Base-by-base conservation (phyloP, 2,888 invertebrate species). In the Anthrax anthrax region DNA sequence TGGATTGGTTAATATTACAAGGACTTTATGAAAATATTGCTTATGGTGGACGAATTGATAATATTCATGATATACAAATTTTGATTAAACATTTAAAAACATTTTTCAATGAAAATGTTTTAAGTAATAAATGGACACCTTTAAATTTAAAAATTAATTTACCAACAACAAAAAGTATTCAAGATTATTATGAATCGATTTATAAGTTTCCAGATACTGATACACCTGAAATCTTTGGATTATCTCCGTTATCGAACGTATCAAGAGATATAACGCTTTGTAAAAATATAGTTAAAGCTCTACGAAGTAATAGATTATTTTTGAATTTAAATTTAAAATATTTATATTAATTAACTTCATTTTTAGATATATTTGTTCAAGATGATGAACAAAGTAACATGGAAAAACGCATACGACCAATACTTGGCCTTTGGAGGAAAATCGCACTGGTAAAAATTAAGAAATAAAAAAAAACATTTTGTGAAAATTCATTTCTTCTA, bases 31-130 rank as follows among this genome's bases (percentile, higher is more conserved):
- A 81, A 57, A 77, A 80, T 54, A 83, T 88, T 0, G 81, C 90
- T 42, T 92, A 90, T 59, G 91, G 90, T 0, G 91, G 91, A 1
- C 72, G 88, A 44, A 76, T 92, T 18, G 89, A 90, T 64, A 86
- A 87, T 58, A 65, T 69, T 4, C 80, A 81, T 58, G 92, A 92
- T 51, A 50, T 64, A 47, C 48, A 58, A 18, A 61, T 67, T 3
- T 50, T 67, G 9, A 53, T 57, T 14, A 58, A 56, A 70, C 52
- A 77, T 81, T 66, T 90, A 13, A 63, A 70, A 17, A 72, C 77
- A 46, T 79, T 76, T 59, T 79, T 80, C 52, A 70, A 69, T 39
- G 69, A 72, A 13, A 71, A 75, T 19, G 69, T 77, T 4, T 68
- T 80, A 42, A 75, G 74, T 50, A 77, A 76, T 47, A 73, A 74